Percentiles rank a stretch among this genome's conserved stretches.
Evolutionary conservation across 1,140 invertebrate genomes (phyloP).

Genomic region (Ephestia elutella): DNA sequence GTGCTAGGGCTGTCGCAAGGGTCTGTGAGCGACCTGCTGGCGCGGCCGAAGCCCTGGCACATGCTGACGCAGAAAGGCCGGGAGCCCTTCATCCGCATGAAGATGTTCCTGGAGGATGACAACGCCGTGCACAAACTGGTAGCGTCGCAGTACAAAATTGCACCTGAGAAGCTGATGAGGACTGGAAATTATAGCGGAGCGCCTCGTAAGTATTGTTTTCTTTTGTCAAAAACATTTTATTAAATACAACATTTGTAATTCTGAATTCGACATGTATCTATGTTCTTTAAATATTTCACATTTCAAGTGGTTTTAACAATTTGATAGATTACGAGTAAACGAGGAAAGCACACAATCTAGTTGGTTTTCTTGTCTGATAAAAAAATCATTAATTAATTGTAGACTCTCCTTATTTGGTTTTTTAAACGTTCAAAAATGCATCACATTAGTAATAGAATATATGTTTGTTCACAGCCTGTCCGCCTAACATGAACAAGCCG

Average conservation of each 20-base stretch:
- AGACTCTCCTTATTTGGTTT: no score
- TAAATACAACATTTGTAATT: no score
- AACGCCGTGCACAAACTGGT: conserved; percentile 97
- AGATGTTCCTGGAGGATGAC: conserved; percentile 97
- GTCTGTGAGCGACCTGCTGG: conserved; percentile 94
- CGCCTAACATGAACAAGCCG: conserved; percentile 81
- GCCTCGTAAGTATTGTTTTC: conserved; percentile 80
- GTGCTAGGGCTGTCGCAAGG: conserved; percentile 97
- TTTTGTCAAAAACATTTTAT: no score
- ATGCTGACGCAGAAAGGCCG: conserved; percentile 98
- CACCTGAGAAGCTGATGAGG: conserved; percentile 95
- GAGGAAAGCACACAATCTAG: no score
- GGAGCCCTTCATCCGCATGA: conserved; percentile 98
- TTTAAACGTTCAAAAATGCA: no score
- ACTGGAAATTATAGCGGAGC: conserved; percentile 93
- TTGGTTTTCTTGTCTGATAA: no score
- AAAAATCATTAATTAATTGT: no score
- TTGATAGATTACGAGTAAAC: no score
- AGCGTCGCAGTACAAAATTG: conserved; percentile 97
- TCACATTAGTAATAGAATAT: neutral
- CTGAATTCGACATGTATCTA: conserved; percentile 14
- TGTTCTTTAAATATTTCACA: no score
- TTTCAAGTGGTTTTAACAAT: no score
- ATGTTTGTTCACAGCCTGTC: conserved; percentile 75
- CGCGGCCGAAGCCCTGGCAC: conserved; percentile 97